Evolutionary conservation across 2,113 vertebrate genomes (phyloP), one percentile per base, ranked within the genome.

Genomic region (Cyphomyrus discorhynchus): DNA sequence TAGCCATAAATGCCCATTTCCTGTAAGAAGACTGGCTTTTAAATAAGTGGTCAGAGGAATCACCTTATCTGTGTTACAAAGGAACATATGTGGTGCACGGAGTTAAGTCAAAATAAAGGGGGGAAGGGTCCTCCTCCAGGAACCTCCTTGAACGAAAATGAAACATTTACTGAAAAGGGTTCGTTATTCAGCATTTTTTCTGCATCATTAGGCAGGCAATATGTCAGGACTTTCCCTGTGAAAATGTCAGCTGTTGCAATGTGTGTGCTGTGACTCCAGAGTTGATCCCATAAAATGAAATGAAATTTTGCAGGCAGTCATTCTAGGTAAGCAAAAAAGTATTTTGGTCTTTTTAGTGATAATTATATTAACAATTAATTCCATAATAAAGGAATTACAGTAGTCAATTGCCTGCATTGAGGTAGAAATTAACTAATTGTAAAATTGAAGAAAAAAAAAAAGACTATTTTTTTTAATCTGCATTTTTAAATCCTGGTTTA

Each of bases 21-120:
- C 42, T 2, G 21, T 88, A 86, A 89, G 84, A 88, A 85, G 88
- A 89, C 49, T 83, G 77, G 70, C 90, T 92, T 91, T 46, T 88
- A 91, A 92, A 91, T 87, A 88, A 89, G 83, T 84, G 89, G 85
- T 70, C 45, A 82, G 53, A 56, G 84, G 70, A 53, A 39, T 88
- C 58, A 91, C 89, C 89, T 90, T 66, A 85, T 58, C 58, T 13
- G 47, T 87, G 70, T 46, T 62, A 47, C 87, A 62, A 87, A 53
- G n/a, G 39, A 88, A 80, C 90, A 88, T 31, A 83, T 85, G 49
- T 77, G 24, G 27, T 3, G 24, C 10, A 90, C 15, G 9, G 19
- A 19, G 52, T 45, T n/a, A 83, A 82, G n/a, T 27, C 13, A 42
- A 49, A 50, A 82, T 47, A 83, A 82, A 46, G 89, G 52, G 21